Evolutionary conservation across 2,888 invertebrate species (phyloP).

Genomic region (Atherix ibis): DNA sequence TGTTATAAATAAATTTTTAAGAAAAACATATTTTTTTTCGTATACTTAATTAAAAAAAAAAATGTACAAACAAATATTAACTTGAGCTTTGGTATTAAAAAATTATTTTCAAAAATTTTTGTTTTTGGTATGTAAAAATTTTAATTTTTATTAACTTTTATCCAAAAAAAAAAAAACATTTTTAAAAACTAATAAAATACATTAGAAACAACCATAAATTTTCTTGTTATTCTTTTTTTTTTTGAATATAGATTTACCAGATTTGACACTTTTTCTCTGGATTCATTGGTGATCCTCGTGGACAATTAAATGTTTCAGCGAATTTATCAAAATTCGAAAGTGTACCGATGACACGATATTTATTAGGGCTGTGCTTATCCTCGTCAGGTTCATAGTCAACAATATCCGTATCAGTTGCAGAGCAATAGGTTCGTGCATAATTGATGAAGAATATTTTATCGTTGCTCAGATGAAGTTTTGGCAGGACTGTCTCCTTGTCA

Average conservation of each 20-base stretch:
- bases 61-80: too few species aligned
- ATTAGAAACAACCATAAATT: too few species aligned
- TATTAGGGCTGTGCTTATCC: slow-evolving; percentile 13
- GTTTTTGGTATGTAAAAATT: too few species aligned
- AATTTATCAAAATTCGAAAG: slow-evolving; percentile 14
- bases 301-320: slow-evolving; percentile 12
- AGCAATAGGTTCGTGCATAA: slow-evolving; percentile 15
- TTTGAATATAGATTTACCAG: slow-evolving; percentile 41
- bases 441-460: slow-evolving; percentile 15
- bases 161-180: too few species aligned
- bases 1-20: too few species aligned
- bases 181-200: too few species aligned
- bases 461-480: slow-evolving; percentile 11
- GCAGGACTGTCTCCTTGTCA: slow-evolving; percentile 8
- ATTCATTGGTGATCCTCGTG: slow-evolving; percentile 44
- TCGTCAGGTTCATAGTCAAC: slow-evolving; percentile 11
- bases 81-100: too few species aligned
- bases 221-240: too few species aligned
- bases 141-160: too few species aligned
- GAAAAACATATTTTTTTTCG: too few species aligned
- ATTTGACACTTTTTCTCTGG: slow-evolving; percentile 52
- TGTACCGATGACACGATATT: slow-evolving; percentile 14
- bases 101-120: too few species aligned
- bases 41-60: too few species aligned
- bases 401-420: slow-evolving; percentile 12